These are phyloP conservation scores for Pandemis cinnamomeana DNA, from an alignment of 2,888 invertebrate species.

Conservation along the genomic window DNA sequence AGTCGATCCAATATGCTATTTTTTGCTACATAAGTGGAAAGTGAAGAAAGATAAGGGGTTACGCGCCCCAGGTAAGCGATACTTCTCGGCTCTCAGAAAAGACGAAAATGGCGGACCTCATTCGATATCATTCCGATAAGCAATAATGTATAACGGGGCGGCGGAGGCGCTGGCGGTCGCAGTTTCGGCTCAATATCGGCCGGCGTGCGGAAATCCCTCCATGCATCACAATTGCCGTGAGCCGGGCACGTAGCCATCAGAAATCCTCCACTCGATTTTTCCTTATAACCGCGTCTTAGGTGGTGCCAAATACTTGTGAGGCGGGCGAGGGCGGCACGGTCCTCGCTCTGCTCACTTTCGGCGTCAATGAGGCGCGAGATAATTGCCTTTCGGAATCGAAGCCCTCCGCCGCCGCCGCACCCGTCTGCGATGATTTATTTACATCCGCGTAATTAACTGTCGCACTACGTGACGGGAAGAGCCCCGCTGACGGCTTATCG, in stretches of 20 bases:
- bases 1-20: conserved; percentile 47
- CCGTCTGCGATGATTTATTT: conserved; percentile 84
- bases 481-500: conserved; percentile 79
- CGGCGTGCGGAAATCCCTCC: conserved; percentile 74
- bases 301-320: conserved; percentile 73
- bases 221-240: conserved; percentile 75
- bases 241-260: conserved; percentile 71
- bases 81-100: conserved; percentile 61
- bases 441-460: conserved; percentile 84
- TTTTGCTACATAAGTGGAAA: conserved; percentile 51
- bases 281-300: conserved; percentile 72
- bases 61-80: conserved; percentile 58
- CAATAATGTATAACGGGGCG: conserved; percentile 66
- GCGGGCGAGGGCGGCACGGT: conserved; percentile 60
- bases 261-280: conserved; percentile 74
- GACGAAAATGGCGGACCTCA: conserved; percentile 69
- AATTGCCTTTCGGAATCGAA: conserved; percentile 82
- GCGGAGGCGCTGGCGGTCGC: conserved; percentile 52
- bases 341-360: conserved; percentile 73
- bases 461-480: conserved; percentile 83
- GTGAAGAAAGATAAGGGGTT: conserved; percentile 62
- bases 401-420: conserved; percentile 72
- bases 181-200: conserved; percentile 67
- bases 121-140: conserved; percentile 75
- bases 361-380: conserved; percentile 82